Base-by-base conservation (phyloP, 2,888 invertebrate species). In the Ormyrus thymus region DNA sequence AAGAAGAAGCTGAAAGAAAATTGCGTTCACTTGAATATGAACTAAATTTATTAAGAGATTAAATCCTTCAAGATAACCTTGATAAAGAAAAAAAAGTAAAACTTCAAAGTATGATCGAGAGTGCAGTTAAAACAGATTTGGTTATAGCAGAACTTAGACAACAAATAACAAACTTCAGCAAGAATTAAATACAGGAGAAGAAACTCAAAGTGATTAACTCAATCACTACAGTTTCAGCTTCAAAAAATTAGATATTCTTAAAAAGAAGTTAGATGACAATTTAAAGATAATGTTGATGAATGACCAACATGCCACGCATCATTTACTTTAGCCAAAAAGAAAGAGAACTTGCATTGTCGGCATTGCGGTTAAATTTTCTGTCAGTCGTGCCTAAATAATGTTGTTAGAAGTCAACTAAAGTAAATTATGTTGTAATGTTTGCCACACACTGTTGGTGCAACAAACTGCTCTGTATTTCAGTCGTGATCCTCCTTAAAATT, bases 341-440 rank as follows among this genome's bases (percentile, higher is more conserved):
- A 95, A 92, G 94, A 94, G 84, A 83, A 96, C 95, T 93, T 95
- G 85, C 96, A 97, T 91, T 97, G 97, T 90, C 94, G 95, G 71
- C 98, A 99, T 91, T 99, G 99, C 92, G 98, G 98, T 46, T 95
- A 96, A 89, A 96, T 99, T 86, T 99, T 97, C 92, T 99, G 99
- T 92, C 92, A 92, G 74, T 92, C 94, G 84, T 99, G 99, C 92
- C 92, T 96, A 85, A 91, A 94, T 73, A 95, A 95, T 90, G 92
- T 92, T 62, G 97, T 99, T 84, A 92, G 94, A 85, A 93, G 95
- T 85, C 99, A 99, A 58, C 98, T 98, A 82, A 95, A 96, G 85
- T 93, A 94, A 84, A 92, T n/a, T n/a, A n/a, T n/a, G 95, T 83
- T 99, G 99, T 92, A 95, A 96, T 90, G 97, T 99, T 80, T 99